Evolutionary conservation across 2,888 invertebrate species (phyloP), one percentile per base, ranked within the genome.

Genomic region (Lordiphosa fenestrarum): DNA sequence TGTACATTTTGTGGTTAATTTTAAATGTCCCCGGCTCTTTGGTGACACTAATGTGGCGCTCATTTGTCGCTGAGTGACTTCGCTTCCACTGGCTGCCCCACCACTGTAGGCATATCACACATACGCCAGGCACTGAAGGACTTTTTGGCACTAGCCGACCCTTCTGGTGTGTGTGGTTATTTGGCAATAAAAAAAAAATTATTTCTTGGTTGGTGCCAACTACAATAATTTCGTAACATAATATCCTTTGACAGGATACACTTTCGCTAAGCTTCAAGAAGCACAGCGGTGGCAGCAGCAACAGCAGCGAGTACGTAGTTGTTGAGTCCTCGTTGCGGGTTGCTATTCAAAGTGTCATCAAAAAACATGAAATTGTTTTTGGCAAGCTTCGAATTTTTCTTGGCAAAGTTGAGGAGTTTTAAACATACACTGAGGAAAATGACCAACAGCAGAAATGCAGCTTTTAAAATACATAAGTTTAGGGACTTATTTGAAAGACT

Each of bases 191-290:
- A 15, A 15, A 15, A 13, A 42, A 42, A 19, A 19, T 1, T 25
- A n/a, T 53, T 71, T 65, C 66, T 71, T 71, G 60, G 66, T 71
- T 71, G 74, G 61, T 66, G 67, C 64, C 62, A 73, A 75, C 48
- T 65, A 67, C 69, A 73, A 73, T 73, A 73, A 75, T 75, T 73
- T 75, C 56, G 60, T 60, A 69, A 76, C 76, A 72, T 69, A 73
- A 75, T 73, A 66, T 69, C 66, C 69, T 75, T 72, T 75, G 73
- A 73, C 73, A 73, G 75, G 73, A 75, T 72, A 75, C 73, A 72
- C 73, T 69, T 75, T 72, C 68, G 76, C 70, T 73, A 70, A 76
- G 76, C 74, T 70, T 66, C 70, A 68, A 61, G 59, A 53, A 69
- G 69, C 69, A 61, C 62, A 62, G 66, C 54, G 7, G 38, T 9